These are phyloP conservation scores for Mormoops blainvillei DNA, from an alignment of 2,113 vertebrate species.

Conservation along the genomic window DNA sequence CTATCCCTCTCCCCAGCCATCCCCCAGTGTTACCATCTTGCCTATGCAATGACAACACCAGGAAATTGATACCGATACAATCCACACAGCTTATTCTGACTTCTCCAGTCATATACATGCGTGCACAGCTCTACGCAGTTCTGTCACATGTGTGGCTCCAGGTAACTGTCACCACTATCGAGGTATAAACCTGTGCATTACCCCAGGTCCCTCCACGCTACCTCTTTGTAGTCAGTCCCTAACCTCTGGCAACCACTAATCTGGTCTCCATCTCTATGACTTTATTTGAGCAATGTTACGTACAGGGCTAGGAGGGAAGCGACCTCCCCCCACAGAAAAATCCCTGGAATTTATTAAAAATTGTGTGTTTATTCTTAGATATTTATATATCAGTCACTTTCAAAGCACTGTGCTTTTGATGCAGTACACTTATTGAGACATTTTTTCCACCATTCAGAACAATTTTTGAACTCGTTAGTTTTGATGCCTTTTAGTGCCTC, in stretches of 20 bases:
- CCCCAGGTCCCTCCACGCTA: rapidly evolving
- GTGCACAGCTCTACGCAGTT: neutral
- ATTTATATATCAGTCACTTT: too few relatives aligned
- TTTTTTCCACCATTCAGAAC: too few relatives aligned
- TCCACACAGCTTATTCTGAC: neutral
- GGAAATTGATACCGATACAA: neutral
- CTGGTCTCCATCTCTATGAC: neutral
- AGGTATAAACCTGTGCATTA: neutral
- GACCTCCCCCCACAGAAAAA: too few relatives aligned
- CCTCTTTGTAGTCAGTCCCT: neutral
- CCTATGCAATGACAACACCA: neutral
- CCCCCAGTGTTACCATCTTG: rapidly evolving
- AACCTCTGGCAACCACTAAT: neutral
- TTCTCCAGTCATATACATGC: neutral
- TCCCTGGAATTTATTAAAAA: too few relatives aligned
- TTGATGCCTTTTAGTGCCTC: too few relatives aligned
- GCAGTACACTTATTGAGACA: too few relatives aligned
- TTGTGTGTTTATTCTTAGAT: too few relatives aligned
- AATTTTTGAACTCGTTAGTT: too few relatives aligned
- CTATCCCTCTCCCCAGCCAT: rapidly evolving
- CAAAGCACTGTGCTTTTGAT: too few relatives aligned
- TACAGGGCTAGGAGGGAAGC: too few relatives aligned
- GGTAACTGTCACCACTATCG: neutral
- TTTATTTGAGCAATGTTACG: neutral
- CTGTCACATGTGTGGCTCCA: neutral